Evolutionary conservation across 2,888 invertebrate species (phyloP), one percentile per base, ranked within the genome.

Genomic region (Microlaimidae sp.): DNA sequence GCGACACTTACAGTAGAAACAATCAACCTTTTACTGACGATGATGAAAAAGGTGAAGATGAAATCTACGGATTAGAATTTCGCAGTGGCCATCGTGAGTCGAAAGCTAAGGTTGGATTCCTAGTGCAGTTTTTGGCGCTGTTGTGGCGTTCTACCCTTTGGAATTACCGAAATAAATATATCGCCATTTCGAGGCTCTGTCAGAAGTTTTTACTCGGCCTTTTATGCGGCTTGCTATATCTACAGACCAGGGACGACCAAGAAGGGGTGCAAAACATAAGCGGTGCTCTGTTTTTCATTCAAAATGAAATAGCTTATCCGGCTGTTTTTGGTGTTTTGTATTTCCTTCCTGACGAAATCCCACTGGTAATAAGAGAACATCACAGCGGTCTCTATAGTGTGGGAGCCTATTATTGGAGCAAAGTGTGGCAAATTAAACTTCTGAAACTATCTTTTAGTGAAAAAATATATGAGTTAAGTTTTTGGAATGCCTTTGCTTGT

Each of bases 221-320:
- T 7, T 69, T 92, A 25, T 81, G 90, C 59, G 89, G 89, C 1
- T 73, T 86, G 49, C 82, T 93, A 60, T 93, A 86, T 73, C 82
- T 82, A 67, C 82, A 83, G 0, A 87, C 88, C 70, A 74, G 78
- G 0, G 69, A 83, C 51, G 81, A 83, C 65, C 84, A 85, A 70
- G 83, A 84, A 64, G 90, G 86, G 1, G 85, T 90, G 1, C 84
- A 85, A 81, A 92, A 92, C 71, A 85, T 90, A 60, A 90, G 88
- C 69, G 90, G 90, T 45, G 86, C 83, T 25, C 77, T 90, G 53
- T 90, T 88, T 71, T 80, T 89, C 67, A 82, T 88, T 69, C 78
- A 88, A 46, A 85, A 85, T 19, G 88, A 86, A 67, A 83, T 88
- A 82, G 89, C 89, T 4, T 89, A 90, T 72, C 85, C 87, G 65